Conservation (phyloP, 1,140 invertebrate species). For the Coelopa frigida region DNA sequence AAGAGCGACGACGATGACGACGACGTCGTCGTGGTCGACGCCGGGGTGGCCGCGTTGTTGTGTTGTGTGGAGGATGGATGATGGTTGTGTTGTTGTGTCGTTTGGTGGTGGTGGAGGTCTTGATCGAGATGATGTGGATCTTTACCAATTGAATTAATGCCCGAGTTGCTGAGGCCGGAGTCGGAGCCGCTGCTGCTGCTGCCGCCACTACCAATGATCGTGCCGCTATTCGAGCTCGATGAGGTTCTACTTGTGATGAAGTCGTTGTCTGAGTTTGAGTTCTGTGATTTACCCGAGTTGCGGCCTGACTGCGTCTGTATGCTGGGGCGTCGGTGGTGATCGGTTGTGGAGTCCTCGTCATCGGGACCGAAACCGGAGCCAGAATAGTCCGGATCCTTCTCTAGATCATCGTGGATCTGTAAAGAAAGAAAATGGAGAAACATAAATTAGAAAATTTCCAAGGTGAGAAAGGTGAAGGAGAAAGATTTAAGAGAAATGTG, state of each 20-base stretch:
- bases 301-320: constrained; percentile 20
- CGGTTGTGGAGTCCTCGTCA: constrained; percentile 52
- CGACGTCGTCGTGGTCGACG: constrained; percentile 1
- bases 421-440: constrained; percentile 14
- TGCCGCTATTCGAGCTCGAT: constrained; percentile 44
- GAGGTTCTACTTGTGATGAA: constrained; percentile 20
- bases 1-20: neutral
- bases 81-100: constrained; percentile 1
- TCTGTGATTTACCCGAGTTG: constrained; percentile 33
- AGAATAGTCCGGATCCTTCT: constrained; percentile 59
- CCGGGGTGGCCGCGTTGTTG: neutral
- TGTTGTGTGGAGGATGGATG: neutral
- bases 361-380: constrained; percentile 63
- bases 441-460: constrained; percentile 3
- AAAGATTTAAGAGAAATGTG: neutral
- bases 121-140: constrained; percentile 21
- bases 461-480: neutral
- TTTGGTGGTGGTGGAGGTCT: constrained; percentile 8
- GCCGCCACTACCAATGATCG: constrained; percentile 42
- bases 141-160: constrained; percentile 39
- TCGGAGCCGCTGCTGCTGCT: constrained; percentile 40
- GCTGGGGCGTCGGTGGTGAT: constrained; percentile 24
- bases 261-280: constrained; percentile 28
- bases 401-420: constrained; percentile 48
- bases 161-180: constrained; percentile 30